phyloP scores from a whole-genome alignment of 2,888 invertebrate genomes.

The Tridacna crocea region DNA sequence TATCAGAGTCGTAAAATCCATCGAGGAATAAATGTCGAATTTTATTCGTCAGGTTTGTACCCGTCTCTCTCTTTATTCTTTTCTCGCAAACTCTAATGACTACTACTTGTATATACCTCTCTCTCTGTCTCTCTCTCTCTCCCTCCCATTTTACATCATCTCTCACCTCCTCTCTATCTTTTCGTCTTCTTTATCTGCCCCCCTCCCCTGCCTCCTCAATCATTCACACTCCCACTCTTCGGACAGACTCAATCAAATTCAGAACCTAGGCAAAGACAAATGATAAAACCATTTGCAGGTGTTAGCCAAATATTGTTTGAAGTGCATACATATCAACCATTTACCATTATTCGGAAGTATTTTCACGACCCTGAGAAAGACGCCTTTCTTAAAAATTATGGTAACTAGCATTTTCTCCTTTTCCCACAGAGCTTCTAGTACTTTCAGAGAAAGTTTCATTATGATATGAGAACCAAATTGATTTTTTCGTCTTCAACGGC shows the following conservation, averaged over 20 bases:
- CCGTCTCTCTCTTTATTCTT: background rate
- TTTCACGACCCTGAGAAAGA: background rate
- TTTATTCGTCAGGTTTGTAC: background rate
- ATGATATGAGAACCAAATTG: no score
- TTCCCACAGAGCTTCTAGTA: background rate
- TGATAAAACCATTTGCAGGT: no score
- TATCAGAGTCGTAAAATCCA: no score
- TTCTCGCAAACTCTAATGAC: background rate
- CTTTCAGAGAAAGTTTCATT: background rate
- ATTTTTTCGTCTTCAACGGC: no score
- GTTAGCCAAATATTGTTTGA: no score
- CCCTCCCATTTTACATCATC: background rate
- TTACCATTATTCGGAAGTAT: background rate
- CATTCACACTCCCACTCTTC: background rate
- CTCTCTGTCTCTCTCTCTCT: background rate
- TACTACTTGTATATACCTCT: background rate
- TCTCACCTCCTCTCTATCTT: background rate
- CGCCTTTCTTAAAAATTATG: background rate
- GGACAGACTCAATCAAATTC: background rate
- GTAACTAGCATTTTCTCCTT: background rate
- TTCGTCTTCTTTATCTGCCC: background rate
- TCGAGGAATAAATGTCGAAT: background rate
- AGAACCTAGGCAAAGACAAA: no score
- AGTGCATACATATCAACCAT: background rate
- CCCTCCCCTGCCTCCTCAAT: background rate